Percentiles rank a stretch among this genome's conserved stretches.
These are phyloP conservation scores for Montipora efflorescens DNA, from an alignment of 64 coral and sea anemone genomes.

Conservation along the genomic window DNA sequence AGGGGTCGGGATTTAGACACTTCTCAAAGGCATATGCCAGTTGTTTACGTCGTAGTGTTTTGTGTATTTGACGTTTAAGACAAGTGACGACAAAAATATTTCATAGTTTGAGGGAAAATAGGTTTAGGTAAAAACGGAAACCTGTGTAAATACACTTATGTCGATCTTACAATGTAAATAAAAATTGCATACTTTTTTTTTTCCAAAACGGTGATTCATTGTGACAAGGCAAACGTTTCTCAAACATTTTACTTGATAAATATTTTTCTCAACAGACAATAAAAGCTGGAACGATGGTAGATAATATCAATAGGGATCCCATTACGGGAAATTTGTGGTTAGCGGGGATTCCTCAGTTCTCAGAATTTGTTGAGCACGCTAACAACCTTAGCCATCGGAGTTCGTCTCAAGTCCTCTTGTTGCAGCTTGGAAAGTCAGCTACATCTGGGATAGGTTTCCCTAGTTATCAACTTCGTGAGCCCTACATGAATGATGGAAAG, in stretches of 20 bases:
- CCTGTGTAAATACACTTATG: too few relatives aligned
- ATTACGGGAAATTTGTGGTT: constrained; percentile 64
- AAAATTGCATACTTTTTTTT: background rate
- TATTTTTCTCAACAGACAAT: constrained; percentile 49
- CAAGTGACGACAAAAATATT: too few relatives aligned
- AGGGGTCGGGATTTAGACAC: too few relatives aligned
- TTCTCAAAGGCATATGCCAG: too few relatives aligned
- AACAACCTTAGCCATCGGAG: constrained; percentile 65
- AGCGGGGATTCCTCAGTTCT: background rate
- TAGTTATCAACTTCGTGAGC: constrained; percentile 70
- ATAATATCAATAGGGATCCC: constrained; percentile 76
- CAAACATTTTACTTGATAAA: background rate
- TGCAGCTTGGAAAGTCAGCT: constrained; percentile 50
- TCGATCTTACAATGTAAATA: too few relatives aligned
- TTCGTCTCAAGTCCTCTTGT: constrained; percentile 69
- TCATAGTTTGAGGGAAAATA: too few relatives aligned
- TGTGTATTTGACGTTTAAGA: too few relatives aligned
- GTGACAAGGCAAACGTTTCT: background rate
- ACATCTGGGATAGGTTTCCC: constrained; percentile 37
- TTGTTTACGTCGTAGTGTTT: too few relatives aligned
- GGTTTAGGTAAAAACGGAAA: too few relatives aligned
- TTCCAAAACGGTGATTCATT: too few relatives aligned
- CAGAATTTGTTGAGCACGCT: constrained; percentile 53
- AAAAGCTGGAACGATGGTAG: constrained; percentile 41
- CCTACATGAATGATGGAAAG: constrained; percentile 75